Base-by-base conservation (phyloP, 2,113 vertebrate species). In the Ramphastos sulfuratus region DNA sequence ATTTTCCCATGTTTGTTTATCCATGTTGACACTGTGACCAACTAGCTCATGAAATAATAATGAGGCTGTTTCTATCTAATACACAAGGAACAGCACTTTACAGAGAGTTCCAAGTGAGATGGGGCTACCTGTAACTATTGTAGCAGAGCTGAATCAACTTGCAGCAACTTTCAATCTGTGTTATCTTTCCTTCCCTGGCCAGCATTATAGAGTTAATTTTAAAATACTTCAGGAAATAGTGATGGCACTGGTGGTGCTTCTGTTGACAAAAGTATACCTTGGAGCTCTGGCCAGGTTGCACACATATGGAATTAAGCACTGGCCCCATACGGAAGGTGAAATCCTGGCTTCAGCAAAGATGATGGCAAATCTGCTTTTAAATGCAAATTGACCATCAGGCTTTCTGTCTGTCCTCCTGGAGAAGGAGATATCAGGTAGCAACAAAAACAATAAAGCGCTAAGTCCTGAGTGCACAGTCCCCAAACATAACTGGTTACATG, bases 1-100 rank as follows among this genome's bases (percentile, higher is more conserved):
- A 87, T 92, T 88, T 90, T 50, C 87, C 78, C 61, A 15, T 95
- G 90, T 96, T 94, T 97, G 72, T 94, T 97, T 94, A 81, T 87
- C 72, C 67, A 72, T 0, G 1, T 21, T 93, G 92, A 85, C 95
- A 71, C 52, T 7, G 42, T 78, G 90, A 65, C 75, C 60, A 78
- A 48, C 70, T 5, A 82, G 39, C 71, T 93, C 87, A 54, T 89
- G 82, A 81, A 93, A 96, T 55, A 82, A 92, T 64, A 78, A 85
- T 54, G 65, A 95, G 61, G 44, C 58, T 85, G 42, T 59, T 90
- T 30, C 70, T 63, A 31, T 50, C 28, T 13, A 42, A 73, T 12
- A 42, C 52, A 58, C 39, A n/a, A 50, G 69, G 59, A 90, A 37
- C 37, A 33, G 55, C 39, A 60, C 46, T 91, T 87, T 92, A 63